Conservation (phyloP, 2,797 vertebrate species). For the Coccyzus lansbergi region DNA sequence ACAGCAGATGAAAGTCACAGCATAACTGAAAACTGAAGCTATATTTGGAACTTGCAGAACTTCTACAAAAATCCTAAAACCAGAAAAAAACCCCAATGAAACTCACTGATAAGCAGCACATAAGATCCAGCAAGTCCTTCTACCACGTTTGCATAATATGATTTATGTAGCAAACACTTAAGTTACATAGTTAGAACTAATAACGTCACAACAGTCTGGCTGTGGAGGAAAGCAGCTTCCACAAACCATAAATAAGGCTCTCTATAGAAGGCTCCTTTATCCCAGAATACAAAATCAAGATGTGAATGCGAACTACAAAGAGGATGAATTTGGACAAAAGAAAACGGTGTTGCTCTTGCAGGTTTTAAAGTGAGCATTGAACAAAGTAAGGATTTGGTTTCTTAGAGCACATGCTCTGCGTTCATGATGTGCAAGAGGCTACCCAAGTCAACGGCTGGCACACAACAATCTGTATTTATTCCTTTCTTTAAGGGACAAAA, state of each 20-base stretch:
- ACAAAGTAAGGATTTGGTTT: background rate
- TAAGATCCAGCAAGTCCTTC: background rate
- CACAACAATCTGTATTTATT: background rate
- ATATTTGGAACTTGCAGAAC: background rate
- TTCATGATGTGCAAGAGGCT: background rate
- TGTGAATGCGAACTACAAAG: background rate
- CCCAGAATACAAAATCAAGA: background rate
- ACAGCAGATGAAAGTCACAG: background rate
- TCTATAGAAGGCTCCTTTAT: background rate
- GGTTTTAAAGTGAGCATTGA: background rate
- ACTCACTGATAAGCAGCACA: background rate
- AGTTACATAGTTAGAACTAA: background rate
- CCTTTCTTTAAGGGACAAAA: background rate
- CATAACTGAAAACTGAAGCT: background rate
- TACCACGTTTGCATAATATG: background rate
- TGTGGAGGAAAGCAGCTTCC: background rate
- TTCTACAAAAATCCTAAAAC: background rate
- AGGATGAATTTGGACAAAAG: background rate
- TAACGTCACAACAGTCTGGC: background rate
- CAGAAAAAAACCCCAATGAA: background rate
- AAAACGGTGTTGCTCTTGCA: background rate
- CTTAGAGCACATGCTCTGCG: rapidly evolving
- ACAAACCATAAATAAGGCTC: background rate
- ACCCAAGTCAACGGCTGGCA: background rate
- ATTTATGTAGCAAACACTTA: background rate